Conservation (phyloP, 2,888 invertebrate genomes). For the Epinotia nisella region DNA sequence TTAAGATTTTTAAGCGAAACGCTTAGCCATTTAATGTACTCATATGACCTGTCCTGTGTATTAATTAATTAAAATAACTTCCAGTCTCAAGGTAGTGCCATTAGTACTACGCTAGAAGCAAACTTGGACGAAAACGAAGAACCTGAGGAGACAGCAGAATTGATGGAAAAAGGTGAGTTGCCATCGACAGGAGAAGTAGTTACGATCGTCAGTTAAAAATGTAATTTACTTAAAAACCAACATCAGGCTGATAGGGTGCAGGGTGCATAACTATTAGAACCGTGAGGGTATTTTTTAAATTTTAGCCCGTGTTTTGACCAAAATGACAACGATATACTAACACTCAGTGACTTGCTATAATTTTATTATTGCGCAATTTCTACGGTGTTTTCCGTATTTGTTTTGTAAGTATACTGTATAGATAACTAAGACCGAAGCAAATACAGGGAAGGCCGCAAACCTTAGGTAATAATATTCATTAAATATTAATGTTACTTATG, state of each 20-base stretch:
- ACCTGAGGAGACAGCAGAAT: slow-evolving; percentile 86
- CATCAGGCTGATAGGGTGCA: too few relatives aligned
- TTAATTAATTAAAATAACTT: slow-evolving; percentile 46
- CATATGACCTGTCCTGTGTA: not conserved
- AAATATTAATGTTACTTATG: too few relatives aligned
- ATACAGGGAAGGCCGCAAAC: not conserved
- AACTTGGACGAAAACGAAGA: slow-evolving; percentile 70
- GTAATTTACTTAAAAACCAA: too few relatives aligned
- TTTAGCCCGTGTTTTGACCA: too few relatives aligned
- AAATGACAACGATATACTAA: not conserved
- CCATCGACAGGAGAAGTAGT: too few relatives aligned
- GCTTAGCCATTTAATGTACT: too few relatives aligned
- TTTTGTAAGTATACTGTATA: not conserved
- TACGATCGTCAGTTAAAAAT: too few relatives aligned
- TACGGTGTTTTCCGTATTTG: not conserved
- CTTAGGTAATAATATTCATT: not conserved
- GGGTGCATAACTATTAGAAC: too few relatives aligned
- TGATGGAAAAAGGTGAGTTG: slow-evolving; percentile 86
- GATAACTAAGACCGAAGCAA: not conserved
- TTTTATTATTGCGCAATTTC: not conserved
- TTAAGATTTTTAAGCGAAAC: too few relatives aligned
- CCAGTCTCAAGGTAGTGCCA: slow-evolving; percentile 68
- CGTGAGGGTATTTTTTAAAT: too few relatives aligned
- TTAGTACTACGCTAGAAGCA: slow-evolving; percentile 61
- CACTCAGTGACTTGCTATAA: not conserved